A percentile compares a stretch with the other conserved stretches of the same genome.
Evolutionary conservation across 2,888 invertebrate species (phyloP).

Genomic region (Scaptomyza polygonia): DNA sequence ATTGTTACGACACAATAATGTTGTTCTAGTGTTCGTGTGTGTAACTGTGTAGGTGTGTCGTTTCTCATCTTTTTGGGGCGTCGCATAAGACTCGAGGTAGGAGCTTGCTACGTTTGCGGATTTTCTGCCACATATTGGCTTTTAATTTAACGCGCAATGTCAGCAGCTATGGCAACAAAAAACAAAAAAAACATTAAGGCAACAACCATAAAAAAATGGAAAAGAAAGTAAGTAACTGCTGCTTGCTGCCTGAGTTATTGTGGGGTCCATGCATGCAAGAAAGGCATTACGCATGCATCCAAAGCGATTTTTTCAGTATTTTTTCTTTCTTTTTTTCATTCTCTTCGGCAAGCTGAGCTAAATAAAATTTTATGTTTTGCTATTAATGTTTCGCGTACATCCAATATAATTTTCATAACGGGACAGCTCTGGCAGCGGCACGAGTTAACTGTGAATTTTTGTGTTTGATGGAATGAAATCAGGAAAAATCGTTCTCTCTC

Average conservation of each 20-base stretch:
- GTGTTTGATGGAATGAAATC: slow-evolving; percentile 31
- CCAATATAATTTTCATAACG: slow-evolving; percentile 30
- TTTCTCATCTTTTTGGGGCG: slow-evolving; percentile 22
- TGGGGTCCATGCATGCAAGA: slow-evolving; percentile 49
- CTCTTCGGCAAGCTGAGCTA: slow-evolving; percentile 13
- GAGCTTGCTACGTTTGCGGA: slow-evolving; percentile 63
- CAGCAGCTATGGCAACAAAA: slow-evolving; percentile 55
- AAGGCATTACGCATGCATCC: slow-evolving; percentile 38
- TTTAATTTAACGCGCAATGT: slow-evolving; percentile 73
- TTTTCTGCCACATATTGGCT: slow-evolving; percentile 73
- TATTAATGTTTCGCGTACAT: slow-evolving; percentile 42
- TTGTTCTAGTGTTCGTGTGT: slow-evolving; percentile 6
- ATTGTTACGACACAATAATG: slow-evolving; percentile 62
- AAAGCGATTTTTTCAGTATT: background rate
- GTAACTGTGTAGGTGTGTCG: slow-evolving; percentile 3
- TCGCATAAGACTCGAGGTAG: slow-evolving; percentile 31
- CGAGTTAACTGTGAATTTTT: slow-evolving; percentile 33
- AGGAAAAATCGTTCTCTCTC: slow-evolving; percentile 20
- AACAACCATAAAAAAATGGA: slow-evolving; percentile 2
- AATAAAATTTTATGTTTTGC: slow-evolving; percentile 50
- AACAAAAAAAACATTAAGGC: slow-evolving; percentile 7
- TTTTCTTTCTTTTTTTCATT: background rate
- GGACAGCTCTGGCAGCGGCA: slow-evolving; percentile 2
- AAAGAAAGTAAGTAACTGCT: slow-evolving; percentile 28
- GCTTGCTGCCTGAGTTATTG: slow-evolving; percentile 70